Conservation (phyloP, 1,140 invertebrate genomes). For the Chelonus insularis region DNA sequence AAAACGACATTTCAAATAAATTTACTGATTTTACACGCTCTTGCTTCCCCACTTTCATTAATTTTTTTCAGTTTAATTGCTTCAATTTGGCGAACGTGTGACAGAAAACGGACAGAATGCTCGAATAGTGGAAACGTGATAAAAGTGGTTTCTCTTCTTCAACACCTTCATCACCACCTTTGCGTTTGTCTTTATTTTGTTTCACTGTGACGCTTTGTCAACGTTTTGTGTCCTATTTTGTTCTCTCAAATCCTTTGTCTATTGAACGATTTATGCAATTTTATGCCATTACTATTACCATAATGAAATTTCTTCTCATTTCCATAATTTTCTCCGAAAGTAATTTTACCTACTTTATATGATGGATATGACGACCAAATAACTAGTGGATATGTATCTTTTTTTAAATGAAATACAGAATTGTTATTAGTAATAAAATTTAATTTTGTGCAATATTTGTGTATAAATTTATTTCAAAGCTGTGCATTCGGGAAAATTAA, state of each 20-base stretch:
- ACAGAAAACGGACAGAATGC: constrained; percentile 14
- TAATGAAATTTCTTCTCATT: too few relatives aligned
- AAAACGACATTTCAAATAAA: constrained; percentile 3
- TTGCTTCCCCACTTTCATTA: constrained; percentile 9
- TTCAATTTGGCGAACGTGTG: constrained; percentile 32
- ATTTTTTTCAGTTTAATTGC: constrained; percentile 29
- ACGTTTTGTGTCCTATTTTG: not conserved
- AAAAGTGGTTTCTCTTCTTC: constrained; percentile 27
- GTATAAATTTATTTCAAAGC: too few relatives aligned
- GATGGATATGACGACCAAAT: too few relatives aligned
- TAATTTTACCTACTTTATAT: too few relatives aligned
- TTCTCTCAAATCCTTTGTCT: not conserved
- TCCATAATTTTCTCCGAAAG: too few relatives aligned
- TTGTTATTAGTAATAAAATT: too few relatives aligned
- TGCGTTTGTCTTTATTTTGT: constrained; percentile 10
- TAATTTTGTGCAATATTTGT: too few relatives aligned
- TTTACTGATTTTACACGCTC: not conserved
- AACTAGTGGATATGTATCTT: too few relatives aligned
- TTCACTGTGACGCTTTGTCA: not conserved
- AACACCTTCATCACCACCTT: constrained; percentile 4
- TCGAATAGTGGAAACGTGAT: constrained; percentile 33
- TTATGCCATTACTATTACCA: constrained; percentile 8
- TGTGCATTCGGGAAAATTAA: constrained; percentile 37
- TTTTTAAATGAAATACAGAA: too few relatives aligned
- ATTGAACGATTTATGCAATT: constrained; percentile 2